Evolutionary conservation across 2,888 invertebrate genomes (phyloP).

Genomic region (Melanotus villosus): DNA sequence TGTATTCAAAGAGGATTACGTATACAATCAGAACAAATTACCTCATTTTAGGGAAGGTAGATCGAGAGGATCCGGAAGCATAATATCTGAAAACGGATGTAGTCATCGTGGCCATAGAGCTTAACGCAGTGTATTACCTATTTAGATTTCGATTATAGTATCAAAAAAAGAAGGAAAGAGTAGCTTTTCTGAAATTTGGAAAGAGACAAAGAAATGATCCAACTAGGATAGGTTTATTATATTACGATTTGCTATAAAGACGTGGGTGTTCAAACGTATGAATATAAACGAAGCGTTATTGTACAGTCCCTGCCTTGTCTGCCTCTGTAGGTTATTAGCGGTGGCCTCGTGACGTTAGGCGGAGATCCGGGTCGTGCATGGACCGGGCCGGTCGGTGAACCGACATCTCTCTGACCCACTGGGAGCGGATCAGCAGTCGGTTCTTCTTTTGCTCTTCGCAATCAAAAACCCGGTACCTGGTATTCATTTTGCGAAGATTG

Average conservation of each 20-base stretch:
- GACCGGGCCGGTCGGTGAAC: constrained; percentile 56
- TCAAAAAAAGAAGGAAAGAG: too few species aligned
- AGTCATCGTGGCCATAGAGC: too few species aligned
- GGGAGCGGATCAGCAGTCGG: not conserved
- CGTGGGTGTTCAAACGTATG: constrained; percentile 2
- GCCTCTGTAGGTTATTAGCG: constrained; percentile 44
- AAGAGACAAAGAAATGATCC: not conserved
- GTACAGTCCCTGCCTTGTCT: constrained; percentile 22
- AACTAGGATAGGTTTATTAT: not conserved
- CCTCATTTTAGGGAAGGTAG: not conserved
- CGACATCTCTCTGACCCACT: constrained; percentile 52
- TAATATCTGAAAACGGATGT: not conserved
- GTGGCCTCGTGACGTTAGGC: constrained; percentile 56
- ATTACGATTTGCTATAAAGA: not conserved
- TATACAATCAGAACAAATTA: not conserved
- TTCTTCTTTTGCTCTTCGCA: constrained; percentile 11
- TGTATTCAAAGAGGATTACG: too few species aligned
- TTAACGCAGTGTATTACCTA: too few species aligned
- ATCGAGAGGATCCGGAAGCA: not conserved
- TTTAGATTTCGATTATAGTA: too few species aligned
- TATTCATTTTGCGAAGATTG: not conserved
- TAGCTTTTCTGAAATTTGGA: not conserved
- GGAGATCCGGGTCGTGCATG: constrained; percentile 55
- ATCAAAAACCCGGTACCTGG: not conserved
- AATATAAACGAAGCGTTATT: constrained; percentile 9